A percentile compares a stretch with the other conserved stretches of the same genome.
These are phyloP conservation scores for Sebastes itinus DNA, from an alignment of 2,797 vertebrate genomes.

Conservation along the genomic window DNA sequence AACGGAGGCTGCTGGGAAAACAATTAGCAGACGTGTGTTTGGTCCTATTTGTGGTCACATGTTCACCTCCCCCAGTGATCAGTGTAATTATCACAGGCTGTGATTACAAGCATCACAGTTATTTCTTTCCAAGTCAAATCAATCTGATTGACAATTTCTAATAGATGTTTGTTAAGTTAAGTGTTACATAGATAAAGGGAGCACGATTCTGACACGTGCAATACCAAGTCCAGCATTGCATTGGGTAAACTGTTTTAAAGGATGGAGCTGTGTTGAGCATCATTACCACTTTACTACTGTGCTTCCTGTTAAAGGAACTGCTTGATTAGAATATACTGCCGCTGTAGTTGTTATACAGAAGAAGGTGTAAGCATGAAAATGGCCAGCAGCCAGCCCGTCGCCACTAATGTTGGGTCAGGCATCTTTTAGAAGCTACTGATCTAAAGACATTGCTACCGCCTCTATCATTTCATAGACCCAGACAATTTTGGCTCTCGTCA, in stretches of 20 bases:
- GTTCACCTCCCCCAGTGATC: not conserved
- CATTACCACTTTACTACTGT: conserved; percentile 1
- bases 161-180: not conserved
- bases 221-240: not conserved
- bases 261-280: not conserved
- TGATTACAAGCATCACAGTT: not conserved
- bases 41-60: not conserved
- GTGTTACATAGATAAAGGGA: not conserved
- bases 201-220: not conserved
- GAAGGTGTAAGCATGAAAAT: not conserved
- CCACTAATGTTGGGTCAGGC: not conserved
- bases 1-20: not conserved
- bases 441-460: fast-evolving
- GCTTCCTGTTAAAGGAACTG: not conserved
- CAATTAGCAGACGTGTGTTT: not conserved
- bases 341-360: not conserved
- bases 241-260: not conserved
- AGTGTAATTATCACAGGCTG: not conserved
- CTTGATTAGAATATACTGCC: not conserved
- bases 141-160: not conserved
- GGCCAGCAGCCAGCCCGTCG: not conserved
- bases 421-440: not conserved
- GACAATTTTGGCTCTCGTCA: not conserved
- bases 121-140: not conserved
- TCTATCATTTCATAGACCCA: not conserved